Conservation (phyloP, 2,797 vertebrate genomes). For the Mallotus villosus region DNA sequence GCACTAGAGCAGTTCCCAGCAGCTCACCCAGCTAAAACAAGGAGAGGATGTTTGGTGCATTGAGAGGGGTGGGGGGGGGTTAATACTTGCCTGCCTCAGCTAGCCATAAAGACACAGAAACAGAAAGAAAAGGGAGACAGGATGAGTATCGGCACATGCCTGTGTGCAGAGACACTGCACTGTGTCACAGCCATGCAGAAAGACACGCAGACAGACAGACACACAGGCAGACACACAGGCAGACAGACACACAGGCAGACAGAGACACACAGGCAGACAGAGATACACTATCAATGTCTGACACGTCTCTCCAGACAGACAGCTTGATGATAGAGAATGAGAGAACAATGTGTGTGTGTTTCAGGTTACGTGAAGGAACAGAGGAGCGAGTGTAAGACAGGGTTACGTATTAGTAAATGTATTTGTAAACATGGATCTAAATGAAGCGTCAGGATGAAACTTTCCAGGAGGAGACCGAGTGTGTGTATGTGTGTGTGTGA, state of each 20-base stretch:
- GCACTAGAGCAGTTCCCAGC: no score
- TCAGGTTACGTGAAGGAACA: background rate
- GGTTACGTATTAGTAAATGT: no score
- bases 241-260: background rate
- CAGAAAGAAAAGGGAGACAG: conserved; percentile 63
- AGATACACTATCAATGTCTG: no score
- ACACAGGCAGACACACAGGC: background rate
- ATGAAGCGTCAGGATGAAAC: no score
- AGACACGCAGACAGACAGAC: background rate
- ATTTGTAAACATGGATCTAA: no score
- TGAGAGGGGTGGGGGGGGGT: conserved; percentile 49
- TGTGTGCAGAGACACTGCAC: conserved; percentile 43
- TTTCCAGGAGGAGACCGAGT: background rate
- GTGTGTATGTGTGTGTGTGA: background rate
- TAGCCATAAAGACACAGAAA: conserved; percentile 73
- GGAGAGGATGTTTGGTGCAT: background rate
- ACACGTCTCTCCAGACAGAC: background rate
- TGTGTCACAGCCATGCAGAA: conserved; percentile 31
- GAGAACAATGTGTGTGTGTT: background rate
- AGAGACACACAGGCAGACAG: no score
- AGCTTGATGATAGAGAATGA: background rate
- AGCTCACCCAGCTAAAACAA: background rate
- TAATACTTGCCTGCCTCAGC: conserved; percentile 85
- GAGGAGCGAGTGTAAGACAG: no score
- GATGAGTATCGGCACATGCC: conserved; percentile 73